Evolutionary conservation across 1,140 invertebrate species (phyloP), one percentile per base, ranked within the genome.

Genomic region (Agrypnia vestita): DNA sequence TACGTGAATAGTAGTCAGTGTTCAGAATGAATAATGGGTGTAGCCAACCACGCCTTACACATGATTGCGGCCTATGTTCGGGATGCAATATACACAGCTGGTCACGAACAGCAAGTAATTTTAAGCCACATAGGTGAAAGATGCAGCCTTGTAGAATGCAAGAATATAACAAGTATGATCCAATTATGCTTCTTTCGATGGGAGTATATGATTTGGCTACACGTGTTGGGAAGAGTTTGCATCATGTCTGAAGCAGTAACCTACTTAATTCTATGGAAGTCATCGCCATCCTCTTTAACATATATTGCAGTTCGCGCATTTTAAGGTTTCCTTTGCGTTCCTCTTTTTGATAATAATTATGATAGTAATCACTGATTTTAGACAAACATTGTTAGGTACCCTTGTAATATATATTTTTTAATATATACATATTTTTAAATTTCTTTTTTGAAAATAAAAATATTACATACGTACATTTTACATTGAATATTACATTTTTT

Each of bases 1-100:
- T 73, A 73, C 69, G 69, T 73, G 69, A 73, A 73, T 73, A 73
- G 69, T 73, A 73, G 69, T 73, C 59, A 62, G 76, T 69, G 69
- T 78, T 78, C 64, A 78, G 62, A 78, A 78, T 78, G 76, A 78
- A 61, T 78, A 78, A 78, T 78, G 46, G 76, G 64, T 69, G 76
- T 69, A 69, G 9, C 55, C 64, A 61, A 61, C 61, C 62, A 69
- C 76, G 76, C 76, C 76, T 61, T 69, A 49, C 64, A 67, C 76
- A 78, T 78, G 53, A 78, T 78, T 67, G 76, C 76, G 43, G 56
- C 17, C 71, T 73, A 53, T 73, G 51, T 55, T 55, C 49, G 11
- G 51, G 69, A 53, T 53, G 21, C 69, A 73, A 19, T 3, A 17
- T 0, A 73, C 21, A 10, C 1, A 21, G 21, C 19, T 73, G 47